Conservation (phyloP, 2,888 invertebrate species). For the Acronicta psi region DNA sequence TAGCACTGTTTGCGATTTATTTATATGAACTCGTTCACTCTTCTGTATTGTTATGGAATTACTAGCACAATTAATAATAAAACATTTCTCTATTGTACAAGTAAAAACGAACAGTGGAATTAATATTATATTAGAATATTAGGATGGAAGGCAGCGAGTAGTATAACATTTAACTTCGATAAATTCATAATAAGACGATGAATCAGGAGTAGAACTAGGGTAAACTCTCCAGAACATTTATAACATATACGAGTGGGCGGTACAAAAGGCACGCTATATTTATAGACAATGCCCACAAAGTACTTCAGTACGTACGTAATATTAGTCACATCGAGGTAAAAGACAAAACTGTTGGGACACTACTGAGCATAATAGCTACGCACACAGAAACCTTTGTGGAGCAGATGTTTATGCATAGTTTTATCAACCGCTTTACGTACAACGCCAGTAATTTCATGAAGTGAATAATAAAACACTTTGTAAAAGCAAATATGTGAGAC, state of each 20-base stretch:
- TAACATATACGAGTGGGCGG: conserved; percentile 60
- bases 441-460: conserved; percentile 20
- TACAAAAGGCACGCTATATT: conserved; percentile 64
- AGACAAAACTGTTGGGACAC: conserved; percentile 48
- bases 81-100: conserved; percentile 3
- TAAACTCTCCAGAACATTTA: conserved; percentile 60
- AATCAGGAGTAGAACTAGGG: conserved; percentile 61
- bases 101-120: background rate
- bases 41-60: conserved; percentile 18
- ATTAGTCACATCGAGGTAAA: conserved; percentile 58
- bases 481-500: conserved; percentile 19
- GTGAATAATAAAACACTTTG: conserved; percentile 30
- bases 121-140: conserved; percentile 6
- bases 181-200: conserved; percentile 43
- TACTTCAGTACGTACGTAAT: conserved; percentile 39
- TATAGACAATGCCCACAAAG: conserved; percentile 59
- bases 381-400: conserved; percentile 53
- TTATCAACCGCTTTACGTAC: conserved; percentile 36
- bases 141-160: background rate
- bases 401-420: conserved; percentile 53
- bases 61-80: background rate
- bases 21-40: conserved; percentile 19
- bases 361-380: conserved; percentile 39
- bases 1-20: conserved; percentile 41
- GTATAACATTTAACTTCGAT: conserved; percentile 13